These are phyloP conservation scores for Macrochelys suwanniensis DNA, from an alignment of 2,797 vertebrate genomes.

Conservation along the genomic window DNA sequence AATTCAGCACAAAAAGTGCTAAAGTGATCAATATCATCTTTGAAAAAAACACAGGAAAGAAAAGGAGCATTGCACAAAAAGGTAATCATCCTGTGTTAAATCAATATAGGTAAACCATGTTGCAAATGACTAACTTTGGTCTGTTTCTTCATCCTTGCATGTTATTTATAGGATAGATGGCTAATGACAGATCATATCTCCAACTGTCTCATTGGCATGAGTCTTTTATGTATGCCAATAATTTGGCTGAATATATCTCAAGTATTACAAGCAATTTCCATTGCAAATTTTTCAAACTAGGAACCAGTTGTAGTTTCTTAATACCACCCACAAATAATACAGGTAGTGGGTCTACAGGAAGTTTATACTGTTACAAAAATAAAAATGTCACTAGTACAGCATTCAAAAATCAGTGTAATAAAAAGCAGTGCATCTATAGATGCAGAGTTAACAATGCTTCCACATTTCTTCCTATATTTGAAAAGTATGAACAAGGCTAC, in stretches of 20 bases:
- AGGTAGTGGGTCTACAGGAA: background rate
- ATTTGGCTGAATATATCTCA: background rate
- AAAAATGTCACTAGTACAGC: background rate
- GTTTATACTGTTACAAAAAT: background rate
- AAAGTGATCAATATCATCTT: background rate
- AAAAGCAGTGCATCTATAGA: background rate
- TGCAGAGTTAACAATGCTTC: background rate
- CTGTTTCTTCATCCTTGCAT: background rate
- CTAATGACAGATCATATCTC: background rate
- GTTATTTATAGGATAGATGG: background rate
- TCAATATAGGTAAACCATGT: background rate
- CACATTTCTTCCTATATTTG: background rate
- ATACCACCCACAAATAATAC: background rate
- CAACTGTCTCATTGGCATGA: background rate
- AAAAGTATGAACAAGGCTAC: background rate
- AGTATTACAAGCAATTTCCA: background rate
- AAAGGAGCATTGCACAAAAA: background rate
- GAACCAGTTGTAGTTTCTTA: background rate
- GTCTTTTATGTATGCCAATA: background rate
- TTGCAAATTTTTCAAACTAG: background rate
- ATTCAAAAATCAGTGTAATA: background rate
- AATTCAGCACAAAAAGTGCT: background rate
- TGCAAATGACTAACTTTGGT: background rate
- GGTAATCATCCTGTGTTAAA: background rate
- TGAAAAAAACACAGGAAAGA: background rate